Base-by-base conservation (phyloP, 2,797 vertebrate genomes). In the Sebastes hubbsi region DNA sequence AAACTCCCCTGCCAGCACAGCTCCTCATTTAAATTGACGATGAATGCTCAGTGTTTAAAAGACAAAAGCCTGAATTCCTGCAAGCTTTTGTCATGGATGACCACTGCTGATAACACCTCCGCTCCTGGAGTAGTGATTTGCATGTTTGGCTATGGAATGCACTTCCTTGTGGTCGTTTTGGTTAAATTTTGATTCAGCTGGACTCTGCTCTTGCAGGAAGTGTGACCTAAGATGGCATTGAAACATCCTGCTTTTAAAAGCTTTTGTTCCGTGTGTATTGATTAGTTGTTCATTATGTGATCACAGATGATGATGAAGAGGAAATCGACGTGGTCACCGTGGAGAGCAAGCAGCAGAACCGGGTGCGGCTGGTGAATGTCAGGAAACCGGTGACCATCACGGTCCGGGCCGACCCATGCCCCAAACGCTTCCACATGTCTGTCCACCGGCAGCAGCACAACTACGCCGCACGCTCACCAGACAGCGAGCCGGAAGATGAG, bases 391-490 rank as follows among this genome's bases (percentile, higher is more conserved):
- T 98, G 72, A 98, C 97, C 78, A 95, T 99, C 93, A 97, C 97
- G 0, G 97, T 99, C 36, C 95, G 97, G 0, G 98, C 97, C 0
- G 97, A 98, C 92, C 97, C 97, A 4, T 97, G 97, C 87, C 98
- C 97, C 90, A 98, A 98, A 61, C 97, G 94, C 69, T 99, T 99
- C 94, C 98, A 99, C 86, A 96, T 98, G 88, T 98, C 97, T 0
- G 96, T 99, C 72, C 98, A 99, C 88, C 96, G 97, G 83, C 98
- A 99, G 84, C 98, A 99, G 83, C 98, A 99, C 94, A 99, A 99
- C 95, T 99, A 99, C 0, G 98, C 98, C 0, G 98, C 98, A 12
- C 97, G 96, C 18, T 97, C 97, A 0, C 97, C 98, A 0, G 98
- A 98, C 13, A 95, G 91, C 24, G 95, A 89, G 25, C 95, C 77